Evolutionary conservation across 2,113 vertebrate species (phyloP).

Genomic region (Tympanuchus pallidicinctus): DNA sequence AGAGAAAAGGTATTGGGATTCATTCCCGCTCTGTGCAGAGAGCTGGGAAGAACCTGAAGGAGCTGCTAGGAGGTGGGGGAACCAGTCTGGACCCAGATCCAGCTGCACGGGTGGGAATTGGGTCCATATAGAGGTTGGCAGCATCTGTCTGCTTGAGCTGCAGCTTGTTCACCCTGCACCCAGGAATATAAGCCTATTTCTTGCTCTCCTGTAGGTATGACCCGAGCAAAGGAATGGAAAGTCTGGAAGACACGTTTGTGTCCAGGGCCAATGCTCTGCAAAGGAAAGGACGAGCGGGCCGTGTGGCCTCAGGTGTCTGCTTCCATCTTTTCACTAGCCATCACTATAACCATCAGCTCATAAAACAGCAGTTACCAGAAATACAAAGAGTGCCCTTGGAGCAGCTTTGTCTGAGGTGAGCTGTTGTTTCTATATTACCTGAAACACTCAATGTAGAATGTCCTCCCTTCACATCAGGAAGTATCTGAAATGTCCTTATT

Average conservation of each 20-base stretch:
- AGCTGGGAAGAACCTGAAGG: background rate
- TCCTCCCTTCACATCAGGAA: background rate
- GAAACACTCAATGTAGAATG: background rate
- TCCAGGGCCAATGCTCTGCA: slow-evolving; percentile 94
- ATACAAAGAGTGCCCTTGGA: slow-evolving; percentile 95
- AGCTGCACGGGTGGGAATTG: background rate
- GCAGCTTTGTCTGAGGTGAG: slow-evolving; percentile 94
- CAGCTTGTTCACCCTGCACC: background rate
- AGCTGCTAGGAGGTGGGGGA: background rate
- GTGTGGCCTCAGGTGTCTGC: slow-evolving; percentile 93
- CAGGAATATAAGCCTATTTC: background rate
- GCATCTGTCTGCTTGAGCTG: background rate
- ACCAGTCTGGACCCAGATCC: background rate
- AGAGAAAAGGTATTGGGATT: slow-evolving; percentile 88
- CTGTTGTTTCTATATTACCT: background rate
- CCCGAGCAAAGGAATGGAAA: slow-evolving; percentile 96
- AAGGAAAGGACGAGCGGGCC: slow-evolving; percentile 93
- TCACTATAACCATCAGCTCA: slow-evolving; percentile 88
- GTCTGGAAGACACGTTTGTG: slow-evolving; percentile 93
- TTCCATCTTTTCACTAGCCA: slow-evolving; percentile 98
- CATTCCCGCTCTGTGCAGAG: background rate
- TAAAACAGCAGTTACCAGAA: slow-evolving; percentile 93
- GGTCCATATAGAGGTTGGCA: background rate
- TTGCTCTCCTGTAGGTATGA: slow-evolving; percentile 83
- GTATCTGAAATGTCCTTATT: background rate